Percentiles rank a stretch among this genome's conserved stretches.
phyloP scores from a whole-genome alignment of 92 coral and sea anemone genomes.

The Phenganax stokvisi region DNA sequence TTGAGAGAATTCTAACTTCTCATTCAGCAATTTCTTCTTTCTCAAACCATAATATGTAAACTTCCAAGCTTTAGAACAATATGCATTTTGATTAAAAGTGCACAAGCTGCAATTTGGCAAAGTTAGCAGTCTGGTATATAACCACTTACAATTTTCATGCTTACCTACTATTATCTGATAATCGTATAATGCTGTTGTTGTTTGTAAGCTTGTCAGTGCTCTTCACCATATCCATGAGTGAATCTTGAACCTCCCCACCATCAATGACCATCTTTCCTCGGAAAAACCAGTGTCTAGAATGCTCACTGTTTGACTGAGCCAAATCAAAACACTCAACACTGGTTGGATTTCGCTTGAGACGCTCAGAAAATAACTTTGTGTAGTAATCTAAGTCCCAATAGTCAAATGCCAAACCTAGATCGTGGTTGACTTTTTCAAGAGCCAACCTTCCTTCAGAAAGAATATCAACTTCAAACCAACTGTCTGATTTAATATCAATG shows the following conservation, averaged over 20 bases:
- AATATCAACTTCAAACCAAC: constrained; percentile 78
- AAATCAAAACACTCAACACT: constrained; percentile 97
- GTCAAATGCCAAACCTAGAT: constrained; percentile 89
- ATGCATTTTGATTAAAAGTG: background rate
- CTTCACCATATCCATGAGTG: constrained; percentile 88
- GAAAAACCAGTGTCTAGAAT: constrained; percentile 97
- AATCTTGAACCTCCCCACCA: constrained; percentile 70
- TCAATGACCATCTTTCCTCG: constrained; percentile 76
- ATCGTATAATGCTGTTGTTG: constrained; percentile 74
- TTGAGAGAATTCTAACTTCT: no score
- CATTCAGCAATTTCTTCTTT: no score
- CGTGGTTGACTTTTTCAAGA: constrained; percentile 71
- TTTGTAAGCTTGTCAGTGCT: constrained; percentile 71
- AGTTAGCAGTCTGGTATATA: background rate
- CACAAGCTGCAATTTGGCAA: background rate
- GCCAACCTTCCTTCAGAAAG: constrained; percentile 63
- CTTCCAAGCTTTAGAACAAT: no score
- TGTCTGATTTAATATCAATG: constrained; percentile 55
- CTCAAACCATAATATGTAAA: no score
- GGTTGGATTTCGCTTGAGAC: constrained; percentile 81
- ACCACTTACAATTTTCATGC: background rate
- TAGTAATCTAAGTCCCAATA: constrained; percentile 91
- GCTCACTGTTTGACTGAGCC: constrained; percentile 97
- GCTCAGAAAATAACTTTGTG: constrained; percentile 68
- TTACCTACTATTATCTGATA: constrained; percentile 91